Conservation (phyloP, 2,113 vertebrate species). For the Chitala chitala region DNA sequence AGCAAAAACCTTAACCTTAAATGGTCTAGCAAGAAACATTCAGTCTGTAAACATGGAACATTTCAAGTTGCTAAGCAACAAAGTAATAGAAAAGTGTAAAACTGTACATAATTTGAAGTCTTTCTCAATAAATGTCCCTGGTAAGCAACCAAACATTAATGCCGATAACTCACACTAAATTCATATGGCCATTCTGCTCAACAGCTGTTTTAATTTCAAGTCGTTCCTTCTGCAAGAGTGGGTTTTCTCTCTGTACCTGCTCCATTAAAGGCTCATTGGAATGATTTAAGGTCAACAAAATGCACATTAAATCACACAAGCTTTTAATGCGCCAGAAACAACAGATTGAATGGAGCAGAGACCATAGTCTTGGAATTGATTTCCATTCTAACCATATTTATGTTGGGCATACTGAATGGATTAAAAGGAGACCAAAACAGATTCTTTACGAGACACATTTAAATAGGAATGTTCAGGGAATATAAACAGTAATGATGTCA, state of each 20-base stretch:
- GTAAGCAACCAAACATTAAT: not conserved
- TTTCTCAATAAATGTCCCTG: not conserved
- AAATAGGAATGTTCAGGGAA: not conserved
- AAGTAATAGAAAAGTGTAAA: not conserved
- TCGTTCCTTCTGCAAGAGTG: not conserved
- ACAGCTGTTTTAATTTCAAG: not conserved
- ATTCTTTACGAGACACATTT: not conserved
- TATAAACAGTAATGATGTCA: not conserved
- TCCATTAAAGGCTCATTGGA: conserved; percentile 12
- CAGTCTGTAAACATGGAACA: too few species aligned
- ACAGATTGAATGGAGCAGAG: not conserved
- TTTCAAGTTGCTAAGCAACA: not conserved
- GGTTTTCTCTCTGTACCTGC: not conserved
- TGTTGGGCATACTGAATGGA: not conserved
- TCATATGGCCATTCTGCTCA: not conserved
- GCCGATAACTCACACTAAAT: not conserved
- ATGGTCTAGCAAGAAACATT: too few species aligned
- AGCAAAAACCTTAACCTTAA: too few species aligned
- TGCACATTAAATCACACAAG: not conserved
- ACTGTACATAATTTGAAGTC: not conserved
- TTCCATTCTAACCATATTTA: conserved; percentile 12
- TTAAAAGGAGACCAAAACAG: not conserved
- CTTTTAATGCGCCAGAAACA: conserved; percentile 10
- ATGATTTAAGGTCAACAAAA: conserved; percentile 15
- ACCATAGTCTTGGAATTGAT: conserved; percentile 16